Base-by-base conservation (phyloP, 2,113 vertebrate species). In the Muscicapa adusta region DNA sequence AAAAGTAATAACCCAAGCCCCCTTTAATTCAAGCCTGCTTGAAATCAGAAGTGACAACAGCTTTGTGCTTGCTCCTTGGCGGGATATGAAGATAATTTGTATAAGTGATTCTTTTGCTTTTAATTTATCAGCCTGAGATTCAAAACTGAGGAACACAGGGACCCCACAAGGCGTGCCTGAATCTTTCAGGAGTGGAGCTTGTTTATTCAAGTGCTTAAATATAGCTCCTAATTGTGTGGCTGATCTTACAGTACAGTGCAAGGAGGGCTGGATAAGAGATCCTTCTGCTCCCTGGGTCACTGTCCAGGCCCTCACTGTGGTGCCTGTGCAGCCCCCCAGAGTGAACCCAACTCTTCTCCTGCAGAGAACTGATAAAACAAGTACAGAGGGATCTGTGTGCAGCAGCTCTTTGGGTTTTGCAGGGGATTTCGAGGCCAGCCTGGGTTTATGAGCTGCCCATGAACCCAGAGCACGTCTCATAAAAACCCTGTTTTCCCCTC, bases 111-210 rank as follows among this genome's bases (percentile, higher is more conserved):
- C 48, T 67, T 50, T 43, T n/a, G 14, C 2, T 57, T 71, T 72
- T 63, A 91, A 79, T 91, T 91, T 88, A 76, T 70, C 88, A 90
- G 66, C 71, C 66, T 53, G 85, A 88, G 78, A 73, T 60, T 68
- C 66, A 40, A 51, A 75, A 40, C 40, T 40, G 38, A 82, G 71
- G 45, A 60, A 10, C 12, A 18, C 1, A 5, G 40, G 53, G 78
- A 81, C 56, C 65, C 77, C 88, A 66, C 1, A 1, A 77, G 77
- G 65, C 18, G 28, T 8, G 77, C 20, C 17, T n/a, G 45, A 38
- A 65, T 63, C n/a, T 34, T 67, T 42, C 66, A 43, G 63, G 50
- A 68, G 45, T 58, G 63, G 61, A 68, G 31, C 29, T 60, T 67
- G 40, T 72, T 95, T 81, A 48, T 76, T 61, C 50, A 48, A 63